phyloP scores from a whole-genome alignment of 2,797 vertebrate species.

The Catharus ustulatus region DNA sequence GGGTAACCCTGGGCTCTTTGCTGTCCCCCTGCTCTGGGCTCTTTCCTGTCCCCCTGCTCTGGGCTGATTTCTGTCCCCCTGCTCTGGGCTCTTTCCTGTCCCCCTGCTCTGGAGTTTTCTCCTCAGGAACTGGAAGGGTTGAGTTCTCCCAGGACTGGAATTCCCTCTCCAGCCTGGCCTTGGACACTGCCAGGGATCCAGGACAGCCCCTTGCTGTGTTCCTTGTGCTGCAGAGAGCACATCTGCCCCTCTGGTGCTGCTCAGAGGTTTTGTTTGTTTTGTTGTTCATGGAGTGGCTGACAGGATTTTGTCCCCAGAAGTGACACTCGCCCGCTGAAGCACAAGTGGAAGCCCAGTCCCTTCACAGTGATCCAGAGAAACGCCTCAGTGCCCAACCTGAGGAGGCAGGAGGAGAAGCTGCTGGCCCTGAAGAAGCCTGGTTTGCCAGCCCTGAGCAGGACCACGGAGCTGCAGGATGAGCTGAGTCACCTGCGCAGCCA shows the following conservation, averaged over 20 bases:
- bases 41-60: too few relatives aligned
- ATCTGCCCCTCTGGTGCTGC: not conserved
- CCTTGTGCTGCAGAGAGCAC: not conserved
- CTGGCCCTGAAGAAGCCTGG: conserved; percentile 92
- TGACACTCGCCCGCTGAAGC: conserved; percentile 91
- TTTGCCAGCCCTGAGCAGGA: conserved; percentile 90
- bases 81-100: too few relatives aligned
- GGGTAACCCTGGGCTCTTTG: too few relatives aligned
- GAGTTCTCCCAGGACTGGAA: not conserved
- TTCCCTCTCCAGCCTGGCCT: not conserved
- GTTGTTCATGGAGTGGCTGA: not conserved
- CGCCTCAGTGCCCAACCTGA: conserved; percentile 96
- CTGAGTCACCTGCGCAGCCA: conserved; percentile 92
- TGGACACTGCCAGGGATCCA: not conserved
- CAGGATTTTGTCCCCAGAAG: conserved; percentile 78
- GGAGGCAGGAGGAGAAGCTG: conserved; percentile 91
- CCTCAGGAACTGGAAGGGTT: not conserved
- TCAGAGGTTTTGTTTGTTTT: accelerated
- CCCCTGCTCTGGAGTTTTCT: not conserved
- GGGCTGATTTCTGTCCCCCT: too few relatives aligned
- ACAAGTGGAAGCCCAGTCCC: conserved; percentile 96
- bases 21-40: too few relatives aligned
- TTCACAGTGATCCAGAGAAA: conserved; percentile 95
- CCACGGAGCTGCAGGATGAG: conserved; percentile 95
- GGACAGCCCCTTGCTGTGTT: not conserved